Conservation (phyloP, 2,888 invertebrate species). For the Leptarthrus brevirostris region DNA sequence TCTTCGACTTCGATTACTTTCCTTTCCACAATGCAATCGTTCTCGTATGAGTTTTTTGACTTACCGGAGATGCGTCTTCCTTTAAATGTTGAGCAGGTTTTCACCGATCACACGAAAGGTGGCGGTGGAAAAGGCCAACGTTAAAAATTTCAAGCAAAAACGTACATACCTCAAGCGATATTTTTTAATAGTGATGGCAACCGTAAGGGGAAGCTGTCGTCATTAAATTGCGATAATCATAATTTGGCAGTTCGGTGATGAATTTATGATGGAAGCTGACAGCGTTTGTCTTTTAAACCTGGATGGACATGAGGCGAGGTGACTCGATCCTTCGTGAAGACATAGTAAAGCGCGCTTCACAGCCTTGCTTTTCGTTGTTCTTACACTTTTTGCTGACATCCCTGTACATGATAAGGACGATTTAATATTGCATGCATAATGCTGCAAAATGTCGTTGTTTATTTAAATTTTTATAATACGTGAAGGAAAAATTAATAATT, state of each 20-base stretch:
- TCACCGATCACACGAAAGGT: constrained; percentile 36
- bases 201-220: constrained; percentile 41
- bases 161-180: background rate
- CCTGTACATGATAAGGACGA: constrained; percentile 3
- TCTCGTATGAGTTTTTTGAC: background rate
- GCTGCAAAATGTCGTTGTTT: constrained; percentile 10
- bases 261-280: constrained; percentile 51
- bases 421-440: background rate
- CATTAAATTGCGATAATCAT: constrained; percentile 51
- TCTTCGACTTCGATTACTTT: constrained; percentile 42
- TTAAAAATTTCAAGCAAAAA: background rate
- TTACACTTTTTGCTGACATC: background rate
- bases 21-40: background rate
- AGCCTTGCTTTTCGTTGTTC: constrained; percentile 17
- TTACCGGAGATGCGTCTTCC: background rate
- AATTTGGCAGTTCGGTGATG: constrained; percentile 47
- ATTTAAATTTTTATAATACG: constrained; percentile 3
- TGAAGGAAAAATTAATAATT: no score
- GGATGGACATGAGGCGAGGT: constrained; percentile 27
- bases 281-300: constrained; percentile 12
- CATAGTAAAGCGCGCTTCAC: constrained; percentile 28
- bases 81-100: constrained; percentile 43
- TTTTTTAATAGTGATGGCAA: constrained; percentile 6
- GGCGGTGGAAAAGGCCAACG: constrained; percentile 27
- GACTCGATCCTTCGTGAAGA: background rate